These are phyloP conservation scores for Xestia rhomboidea DNA, from an alignment of 2,888 invertebrate genomes.

Conservation along the genomic window DNA sequence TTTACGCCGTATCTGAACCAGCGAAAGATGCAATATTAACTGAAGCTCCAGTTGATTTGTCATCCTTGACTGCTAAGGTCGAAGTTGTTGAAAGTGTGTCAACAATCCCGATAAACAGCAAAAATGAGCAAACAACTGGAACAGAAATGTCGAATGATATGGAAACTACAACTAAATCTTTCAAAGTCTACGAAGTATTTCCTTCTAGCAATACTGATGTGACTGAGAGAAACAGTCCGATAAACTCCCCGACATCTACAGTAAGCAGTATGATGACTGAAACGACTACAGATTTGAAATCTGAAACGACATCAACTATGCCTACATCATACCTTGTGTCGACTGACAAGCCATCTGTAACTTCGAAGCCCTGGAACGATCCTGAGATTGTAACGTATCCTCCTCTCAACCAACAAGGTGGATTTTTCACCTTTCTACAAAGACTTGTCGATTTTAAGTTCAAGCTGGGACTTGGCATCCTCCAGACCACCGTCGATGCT, in stretches of 20 bases:
- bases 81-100: constrained; percentile 85
- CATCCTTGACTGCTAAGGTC: constrained; percentile 68
- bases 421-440: constrained; percentile 91
- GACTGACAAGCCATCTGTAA: constrained; percentile 72
- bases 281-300: constrained; percentile 82
- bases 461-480: constrained; percentile 92
- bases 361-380: constrained; percentile 62
- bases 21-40: constrained; percentile 66
- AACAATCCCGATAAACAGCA: constrained; percentile 80
- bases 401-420: constrained; percentile 80
- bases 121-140: constrained; percentile 74
- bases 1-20: constrained; percentile 77
- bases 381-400: constrained; percentile 86
- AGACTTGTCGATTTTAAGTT: constrained; percentile 93
- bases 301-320: constrained; percentile 83
- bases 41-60: constrained; percentile 53
- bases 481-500: constrained; percentile 92
- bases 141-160: constrained; percentile 75
- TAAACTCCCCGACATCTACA: constrained; percentile 74
- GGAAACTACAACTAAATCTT: constrained; percentile 82
- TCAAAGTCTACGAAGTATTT: constrained; percentile 85
- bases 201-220: constrained; percentile 73
- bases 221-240: constrained; percentile 68
- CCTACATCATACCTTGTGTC: constrained; percentile 75
- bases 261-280: constrained; percentile 80